phyloP scores from a whole-genome alignment of 2,888 invertebrate genomes.

The Lacanobia oleracea region DNA sequence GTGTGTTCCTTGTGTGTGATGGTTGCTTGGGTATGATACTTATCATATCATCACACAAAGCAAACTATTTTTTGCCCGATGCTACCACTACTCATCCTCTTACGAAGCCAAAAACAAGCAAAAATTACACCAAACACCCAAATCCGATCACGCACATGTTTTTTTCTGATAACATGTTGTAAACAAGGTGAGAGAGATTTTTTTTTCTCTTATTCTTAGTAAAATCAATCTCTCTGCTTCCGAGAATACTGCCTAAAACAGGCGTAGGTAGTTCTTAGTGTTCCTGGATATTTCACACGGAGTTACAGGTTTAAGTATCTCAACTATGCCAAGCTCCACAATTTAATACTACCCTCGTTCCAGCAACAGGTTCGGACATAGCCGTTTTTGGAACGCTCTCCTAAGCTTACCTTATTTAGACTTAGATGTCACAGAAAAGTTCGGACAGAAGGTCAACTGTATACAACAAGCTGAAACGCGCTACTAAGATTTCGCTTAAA shows the following conservation, averaged over 20 bases:
- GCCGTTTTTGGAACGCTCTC: slow-evolving; percentile 40
- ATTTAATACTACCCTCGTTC: slow-evolving; percentile 38
- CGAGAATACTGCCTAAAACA: not conserved
- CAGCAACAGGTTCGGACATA: slow-evolving; percentile 54
- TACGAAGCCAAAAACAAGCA: too few species aligned
- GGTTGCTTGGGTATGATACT: too few species aligned
- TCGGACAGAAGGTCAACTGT: slow-evolving; percentile 2
- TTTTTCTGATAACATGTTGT: too few species aligned
- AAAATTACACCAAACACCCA: too few species aligned
- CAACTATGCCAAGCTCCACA: slow-evolving; percentile 32
- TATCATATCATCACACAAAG: too few species aligned
- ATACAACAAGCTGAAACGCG: not conserved
- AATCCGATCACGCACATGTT: too few species aligned
- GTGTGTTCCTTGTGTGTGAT: too few species aligned
- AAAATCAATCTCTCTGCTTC: not conserved
- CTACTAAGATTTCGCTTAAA: too few species aligned
- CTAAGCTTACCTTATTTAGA: slow-evolving; percentile 41
- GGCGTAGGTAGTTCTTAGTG: not conserved
- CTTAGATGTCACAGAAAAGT: not conserved
- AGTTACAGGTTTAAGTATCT: slow-evolving; percentile 25
- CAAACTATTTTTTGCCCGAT: too few species aligned
- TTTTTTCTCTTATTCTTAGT: too few species aligned
- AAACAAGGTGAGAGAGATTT: too few species aligned
- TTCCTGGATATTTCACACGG: slow-evolving; percentile 13
- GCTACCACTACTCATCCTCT: too few species aligned